Evolutionary conservation across 92 coral and sea anemone genomes (phyloP).

Genomic region (Parazoanthus swiftii): DNA sequence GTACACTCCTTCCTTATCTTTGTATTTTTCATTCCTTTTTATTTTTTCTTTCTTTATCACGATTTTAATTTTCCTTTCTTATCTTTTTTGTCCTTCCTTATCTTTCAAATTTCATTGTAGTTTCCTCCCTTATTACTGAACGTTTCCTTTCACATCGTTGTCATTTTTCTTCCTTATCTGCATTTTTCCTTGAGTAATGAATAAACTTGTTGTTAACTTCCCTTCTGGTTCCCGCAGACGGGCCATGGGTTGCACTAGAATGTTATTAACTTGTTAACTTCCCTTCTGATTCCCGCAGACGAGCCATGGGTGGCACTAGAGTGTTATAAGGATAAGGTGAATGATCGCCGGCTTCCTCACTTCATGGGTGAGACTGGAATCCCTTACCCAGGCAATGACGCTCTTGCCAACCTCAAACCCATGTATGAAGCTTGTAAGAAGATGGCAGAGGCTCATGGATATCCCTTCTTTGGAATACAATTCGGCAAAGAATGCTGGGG

Average conservation of each 20-base stretch:
- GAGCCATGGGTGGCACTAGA: constrained; percentile 34
- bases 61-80: too few species aligned
- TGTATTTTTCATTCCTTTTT: too few species aligned
- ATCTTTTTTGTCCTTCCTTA: too few species aligned
- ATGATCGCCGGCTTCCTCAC: constrained; percentile 9
- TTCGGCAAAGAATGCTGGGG: constrained; percentile 39
- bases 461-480: constrained; percentile 43
- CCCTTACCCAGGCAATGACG: constrained; percentile 34
- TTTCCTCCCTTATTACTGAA: not conserved
- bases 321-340: constrained; percentile 11
- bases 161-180: not conserved
- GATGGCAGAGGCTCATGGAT: constrained; percentile 17
- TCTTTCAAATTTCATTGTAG: too few species aligned
- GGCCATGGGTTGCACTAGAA: constrained; percentile 29
- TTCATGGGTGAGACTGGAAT: constrained; percentile 17
- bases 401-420: constrained; percentile 39
- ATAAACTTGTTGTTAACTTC: not conserved
- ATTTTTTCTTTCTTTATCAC: too few species aligned
- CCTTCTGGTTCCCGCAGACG: not conserved
- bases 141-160: not conserved
- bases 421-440: constrained; percentile 39
- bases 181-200: not conserved
- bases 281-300: not conserved
- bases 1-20: too few species aligned
- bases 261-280: not conserved